phyloP scores from a whole-genome alignment of 2,797 vertebrate genomes.

The Falco biarmicus region DNA sequence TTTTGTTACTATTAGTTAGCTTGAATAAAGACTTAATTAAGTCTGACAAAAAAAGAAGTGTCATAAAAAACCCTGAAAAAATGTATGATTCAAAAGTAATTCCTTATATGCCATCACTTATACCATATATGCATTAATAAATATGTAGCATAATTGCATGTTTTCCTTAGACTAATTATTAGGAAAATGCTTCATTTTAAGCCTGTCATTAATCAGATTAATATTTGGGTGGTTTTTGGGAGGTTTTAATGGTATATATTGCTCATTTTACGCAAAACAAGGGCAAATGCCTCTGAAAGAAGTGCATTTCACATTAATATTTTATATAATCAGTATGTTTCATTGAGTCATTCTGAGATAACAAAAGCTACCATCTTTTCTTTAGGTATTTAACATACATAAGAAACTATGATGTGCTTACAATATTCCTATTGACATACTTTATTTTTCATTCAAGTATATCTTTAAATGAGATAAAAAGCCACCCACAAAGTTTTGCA shows the following conservation, averaged over 20 bases:
- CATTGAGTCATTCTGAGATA: neutral
- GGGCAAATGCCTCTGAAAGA: neutral
- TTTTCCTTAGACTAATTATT: neutral
- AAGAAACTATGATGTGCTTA: neutral
- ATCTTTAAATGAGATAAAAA: neutral
- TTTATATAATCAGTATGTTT: neutral
- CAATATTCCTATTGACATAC: neutral
- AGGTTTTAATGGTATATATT: neutral
- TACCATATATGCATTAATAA: too few species aligned
- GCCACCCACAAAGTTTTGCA: too few species aligned
- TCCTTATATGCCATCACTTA: neutral
- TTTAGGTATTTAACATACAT: neutral
- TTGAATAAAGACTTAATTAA: neutral
- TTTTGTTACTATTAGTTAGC: neutral
- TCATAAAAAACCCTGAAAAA: accelerated
- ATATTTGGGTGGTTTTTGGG: neutral
- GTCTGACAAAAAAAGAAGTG: neutral
- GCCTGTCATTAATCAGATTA: neutral
- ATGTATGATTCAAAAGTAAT: neutral
- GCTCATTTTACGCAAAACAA: neutral
- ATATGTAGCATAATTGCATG: neutral
- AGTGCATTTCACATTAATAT: neutral
- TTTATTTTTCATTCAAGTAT: neutral
- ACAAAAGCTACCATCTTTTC: neutral
- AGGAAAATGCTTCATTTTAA: neutral